Evolutionary conservation across 2,797 vertebrate species (phyloP).

Genomic region (Macrochelys suwanniensis): DNA sequence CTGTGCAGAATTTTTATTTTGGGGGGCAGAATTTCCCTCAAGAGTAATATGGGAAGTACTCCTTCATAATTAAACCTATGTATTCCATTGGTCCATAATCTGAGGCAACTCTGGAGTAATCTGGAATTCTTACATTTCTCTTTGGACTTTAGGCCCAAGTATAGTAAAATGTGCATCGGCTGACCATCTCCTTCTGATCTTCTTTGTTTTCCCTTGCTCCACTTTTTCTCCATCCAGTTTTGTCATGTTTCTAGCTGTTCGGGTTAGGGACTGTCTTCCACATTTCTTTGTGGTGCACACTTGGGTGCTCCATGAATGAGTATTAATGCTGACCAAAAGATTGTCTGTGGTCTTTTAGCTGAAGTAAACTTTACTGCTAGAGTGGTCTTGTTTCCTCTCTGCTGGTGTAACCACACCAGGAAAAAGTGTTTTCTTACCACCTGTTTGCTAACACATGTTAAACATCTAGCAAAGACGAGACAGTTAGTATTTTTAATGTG

Average conservation of each 20-base stretch:
- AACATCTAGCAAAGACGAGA: neutral
- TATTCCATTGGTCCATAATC: neutral
- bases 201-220: neutral
- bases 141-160: neutral
- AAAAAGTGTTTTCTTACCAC: neutral
- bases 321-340: neutral
- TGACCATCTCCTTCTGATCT: neutral
- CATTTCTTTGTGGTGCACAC: neutral
- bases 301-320: neutral
- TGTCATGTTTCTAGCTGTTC: neutral
- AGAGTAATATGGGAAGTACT: neutral
- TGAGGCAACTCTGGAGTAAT: neutral
- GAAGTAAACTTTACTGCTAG: neutral
- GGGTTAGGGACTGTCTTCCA: neutral
- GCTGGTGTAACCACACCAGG: neutral
- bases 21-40: no score
- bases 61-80: constrained; percentile 1
- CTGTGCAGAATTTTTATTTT: no score
- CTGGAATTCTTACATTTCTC: rapidly evolving
- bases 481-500: neutral
- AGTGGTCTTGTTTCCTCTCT: neutral
- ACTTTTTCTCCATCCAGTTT: rapidly evolving
- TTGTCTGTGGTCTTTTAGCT: constrained; percentile 10
- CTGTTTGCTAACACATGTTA: neutral
- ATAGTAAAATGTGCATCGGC: neutral